These are phyloP conservation scores for Leptopilina myrica DNA, from an alignment of 2,888 invertebrate species.

Conservation along the genomic window DNA sequence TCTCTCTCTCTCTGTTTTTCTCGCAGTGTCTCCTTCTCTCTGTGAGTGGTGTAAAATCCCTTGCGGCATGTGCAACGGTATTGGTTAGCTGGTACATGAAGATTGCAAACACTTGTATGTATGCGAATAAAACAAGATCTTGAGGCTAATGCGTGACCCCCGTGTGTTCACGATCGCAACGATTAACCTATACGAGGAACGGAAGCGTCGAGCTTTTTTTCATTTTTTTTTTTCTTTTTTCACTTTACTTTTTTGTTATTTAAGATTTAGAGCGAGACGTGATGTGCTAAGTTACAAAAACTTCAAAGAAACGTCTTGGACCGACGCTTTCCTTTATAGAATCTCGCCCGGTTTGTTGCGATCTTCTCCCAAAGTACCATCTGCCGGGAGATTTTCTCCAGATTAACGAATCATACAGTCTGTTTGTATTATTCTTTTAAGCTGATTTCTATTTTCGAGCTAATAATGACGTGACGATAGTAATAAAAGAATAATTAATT, in stretches of 20 bases:
- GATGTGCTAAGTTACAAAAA: conserved; percentile 20
- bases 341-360: not conserved
- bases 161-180: conserved; percentile 17
- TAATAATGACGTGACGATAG: too few relatives aligned
- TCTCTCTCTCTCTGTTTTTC: not conserved
- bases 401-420: conserved; percentile 9
- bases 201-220: conserved; percentile 21
- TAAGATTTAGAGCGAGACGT: conserved; percentile 38
- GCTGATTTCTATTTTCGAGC: too few relatives aligned
- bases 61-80: conserved; percentile 38
- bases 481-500: too few relatives aligned
- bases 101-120: conserved; percentile 38
- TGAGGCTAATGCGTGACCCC: conserved; percentile 39
- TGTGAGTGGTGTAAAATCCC: conserved; percentile 16
- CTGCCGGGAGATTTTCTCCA: not conserved
- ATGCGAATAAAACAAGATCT: conserved; percentile 38
- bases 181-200: conserved; percentile 31
- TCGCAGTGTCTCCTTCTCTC: not conserved
- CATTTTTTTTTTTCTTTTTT: too few relatives aligned
- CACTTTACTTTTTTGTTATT: not conserved
- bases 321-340: conserved; percentile 36
- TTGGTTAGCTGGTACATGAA: conserved; percentile 16
- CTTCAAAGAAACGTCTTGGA: conserved; percentile 34
- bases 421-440: too few relatives aligned
- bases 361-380: not conserved